Conservation (phyloP, 23 tunicate species). For the Styela plicata region DNA sequence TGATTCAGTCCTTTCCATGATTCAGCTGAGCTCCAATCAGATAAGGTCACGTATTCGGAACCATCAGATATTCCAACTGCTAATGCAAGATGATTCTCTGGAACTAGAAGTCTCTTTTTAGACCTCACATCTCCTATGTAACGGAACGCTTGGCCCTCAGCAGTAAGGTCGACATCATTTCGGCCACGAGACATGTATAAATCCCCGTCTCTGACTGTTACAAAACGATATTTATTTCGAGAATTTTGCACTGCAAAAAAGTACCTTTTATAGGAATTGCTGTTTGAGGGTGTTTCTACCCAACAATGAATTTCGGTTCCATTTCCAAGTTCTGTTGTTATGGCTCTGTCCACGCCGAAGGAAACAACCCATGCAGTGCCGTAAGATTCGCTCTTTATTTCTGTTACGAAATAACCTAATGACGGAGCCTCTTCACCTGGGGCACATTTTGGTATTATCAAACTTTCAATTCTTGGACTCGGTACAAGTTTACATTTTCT, state of each 20-base stretch:
- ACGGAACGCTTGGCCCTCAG: background rate
- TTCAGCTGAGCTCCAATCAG: background rate
- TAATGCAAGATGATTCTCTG: background rate
- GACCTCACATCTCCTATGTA: background rate
- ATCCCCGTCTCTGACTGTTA: background rate
- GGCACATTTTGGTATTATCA: background rate
- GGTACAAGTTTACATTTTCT: no score
- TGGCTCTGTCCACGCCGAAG: background rate
- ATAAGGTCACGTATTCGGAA: background rate
- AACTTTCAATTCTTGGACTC: background rate
- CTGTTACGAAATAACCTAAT: background rate
- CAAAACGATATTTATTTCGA: background rate
- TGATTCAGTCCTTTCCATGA: background rate
- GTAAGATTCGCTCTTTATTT: background rate
- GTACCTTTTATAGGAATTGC: background rate
- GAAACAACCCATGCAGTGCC: background rate
- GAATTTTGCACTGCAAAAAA: background rate
- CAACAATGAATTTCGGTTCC: background rate
- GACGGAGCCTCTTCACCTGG: background rate
- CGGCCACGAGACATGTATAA: background rate
- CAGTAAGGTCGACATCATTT: background rate
- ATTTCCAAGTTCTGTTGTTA: background rate
- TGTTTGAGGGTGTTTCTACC: background rate
- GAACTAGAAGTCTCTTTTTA: background rate
- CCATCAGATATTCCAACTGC: background rate